Evolutionary conservation across 2,888 invertebrate genomes (phyloP), one percentile per base, ranked within the genome.

Genomic region (Drosophila siamana): DNA sequence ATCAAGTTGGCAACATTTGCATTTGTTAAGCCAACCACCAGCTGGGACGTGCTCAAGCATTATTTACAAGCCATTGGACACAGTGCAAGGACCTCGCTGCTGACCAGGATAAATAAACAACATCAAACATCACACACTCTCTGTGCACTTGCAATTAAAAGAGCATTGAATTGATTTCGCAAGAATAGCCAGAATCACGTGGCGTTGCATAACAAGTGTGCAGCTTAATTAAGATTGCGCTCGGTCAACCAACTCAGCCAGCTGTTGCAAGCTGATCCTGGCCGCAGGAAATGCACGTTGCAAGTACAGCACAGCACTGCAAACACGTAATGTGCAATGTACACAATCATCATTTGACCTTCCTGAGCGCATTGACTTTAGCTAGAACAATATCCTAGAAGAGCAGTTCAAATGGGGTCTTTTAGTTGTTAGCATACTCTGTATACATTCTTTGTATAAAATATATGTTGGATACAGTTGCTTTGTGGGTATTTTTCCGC

Each of bases 201-300:
- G 19, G 50, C 66, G 60, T 64, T 63, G 4, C 69, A 70, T 36
- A 84, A 69, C 69, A 62, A 64, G 62, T 51, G 48, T 44, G 28
- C 36, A 33, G 70, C 66, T 88, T 83, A 84, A 83, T 80, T 77
- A 54, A 41, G 6, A 8, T 9, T 15, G 44, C 60, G 3, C 4
- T 28, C 43, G 71, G 66, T 72, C 74, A 74, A 46, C 46, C 46
- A 61, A 66, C 59, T 16, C 62, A 36, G 13, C 13, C 13, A 11
- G 30, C 24, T n/a, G 28, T 22, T 47, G 57, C 50, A 33, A 56
- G 40, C 59, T 70, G 63, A 69, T 69, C 64, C 56, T 60, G 48
- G 46, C 72, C 80, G 55, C 51, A 71, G 70, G 69, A 71, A 69
- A 15, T 83, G 81, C 81, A 76, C 78, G 78, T 81, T 83, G 81